Conservation (phyloP, 2,797 vertebrate genomes). For the Cuniculus paca region DNA sequence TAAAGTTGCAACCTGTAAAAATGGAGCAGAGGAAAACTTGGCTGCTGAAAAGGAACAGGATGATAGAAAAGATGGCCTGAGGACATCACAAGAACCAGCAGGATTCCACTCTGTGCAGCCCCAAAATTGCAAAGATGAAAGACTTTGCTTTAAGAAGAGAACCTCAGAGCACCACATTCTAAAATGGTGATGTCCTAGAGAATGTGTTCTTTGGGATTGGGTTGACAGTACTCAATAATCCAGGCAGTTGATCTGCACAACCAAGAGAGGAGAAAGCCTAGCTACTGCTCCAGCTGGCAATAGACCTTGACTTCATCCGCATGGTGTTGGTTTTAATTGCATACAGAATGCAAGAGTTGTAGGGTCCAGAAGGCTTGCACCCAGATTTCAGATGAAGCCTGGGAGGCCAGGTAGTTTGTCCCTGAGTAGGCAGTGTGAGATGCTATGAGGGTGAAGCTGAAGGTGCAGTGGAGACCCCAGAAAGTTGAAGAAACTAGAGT, state of each 20-base stretch:
- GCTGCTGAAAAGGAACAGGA: background rate
- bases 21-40: background rate
- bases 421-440: background rate
- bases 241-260: background rate
- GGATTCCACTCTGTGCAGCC: background rate
- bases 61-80: background rate
- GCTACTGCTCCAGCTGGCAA: background rate
- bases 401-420: background rate
- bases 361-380: background rate
- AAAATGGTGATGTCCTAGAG: background rate
- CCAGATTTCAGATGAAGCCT: background rate
- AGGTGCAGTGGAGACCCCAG: background rate
- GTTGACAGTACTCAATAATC: background rate
- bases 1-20: background rate
- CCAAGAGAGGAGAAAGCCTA: background rate
- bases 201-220: background rate
- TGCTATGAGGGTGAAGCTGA: background rate
- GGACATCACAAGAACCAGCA: background rate
- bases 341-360: background rate
- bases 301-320: too few relatives aligned
- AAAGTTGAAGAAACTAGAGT: background rate
- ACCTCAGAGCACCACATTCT: background rate
- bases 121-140: too few relatives aligned
- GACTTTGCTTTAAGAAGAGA: background rate
- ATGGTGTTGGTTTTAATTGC: background rate